Base-by-base conservation (phyloP, 2,888 invertebrate species). In the Blera fallax region DNA sequence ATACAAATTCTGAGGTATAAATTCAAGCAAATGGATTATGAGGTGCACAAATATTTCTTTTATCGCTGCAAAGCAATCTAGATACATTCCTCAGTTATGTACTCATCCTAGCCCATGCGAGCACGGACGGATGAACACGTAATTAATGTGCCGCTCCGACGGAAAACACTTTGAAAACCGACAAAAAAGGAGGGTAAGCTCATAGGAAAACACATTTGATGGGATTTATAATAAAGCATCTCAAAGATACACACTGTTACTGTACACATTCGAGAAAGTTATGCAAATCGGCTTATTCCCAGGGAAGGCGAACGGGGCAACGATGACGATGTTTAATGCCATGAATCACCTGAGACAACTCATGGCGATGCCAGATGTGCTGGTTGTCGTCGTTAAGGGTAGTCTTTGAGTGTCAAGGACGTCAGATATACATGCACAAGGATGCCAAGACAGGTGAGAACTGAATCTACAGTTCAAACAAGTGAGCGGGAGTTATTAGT, bases 41-140 rank as follows among this genome's bases (percentile, higher is more conserved):
- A 34, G 21, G 48, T 50, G 34, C 18, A 65, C n/a, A 65, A 65
- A 65, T 65, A 65, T 37, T 65, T 50, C 65, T 65, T 65, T 21
- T 48, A 65, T 24, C 50, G 32, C 32, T n/a, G 37, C 50, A 14
- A 14, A 3, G 24, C 37, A 34, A 65, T 65, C 50, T 50, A 50
- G n/a, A 10, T 50, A 50, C 21, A 50, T 34, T 34, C 10, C 27
- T 27, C 6, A 52, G n/a, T 52, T 29, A n/a, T n/a, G n/a, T n/a
- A 37, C 21, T 11, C 34, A 40, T 10, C 21, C n/a, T 21, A 34
- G 52, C 10, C 29, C 14, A 18, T 48, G 50, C 34, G 24, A 48
- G n/a, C 14, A 29, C 14, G 48, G 18, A 45, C 18, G 64, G 64
- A 34, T 65, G 48, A 50, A 0, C 48, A 32, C 32, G 32, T 32